A percentile compares a stretch with the other conserved stretches of the same genome.
Evolutionary conservation across 37 sponge, comb jelly and placozoan species (phyloP).

Genomic region (Aphrocallistes beatrix): DNA sequence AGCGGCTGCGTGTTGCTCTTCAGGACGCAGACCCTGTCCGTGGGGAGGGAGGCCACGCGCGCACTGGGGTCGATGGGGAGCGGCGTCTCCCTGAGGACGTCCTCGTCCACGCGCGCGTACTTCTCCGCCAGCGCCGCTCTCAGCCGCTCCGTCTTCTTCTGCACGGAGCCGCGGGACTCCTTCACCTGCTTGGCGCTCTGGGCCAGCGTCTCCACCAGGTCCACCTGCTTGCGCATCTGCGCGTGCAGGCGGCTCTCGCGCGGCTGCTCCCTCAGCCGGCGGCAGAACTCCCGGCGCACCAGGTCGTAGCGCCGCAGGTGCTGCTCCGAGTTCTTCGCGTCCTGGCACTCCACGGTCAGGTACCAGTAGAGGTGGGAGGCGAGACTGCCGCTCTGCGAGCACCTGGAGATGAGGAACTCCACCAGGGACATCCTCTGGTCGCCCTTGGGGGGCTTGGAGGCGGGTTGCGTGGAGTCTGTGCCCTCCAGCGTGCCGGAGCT

Average conservation of each 20-base stretch:
- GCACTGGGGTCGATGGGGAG: constrained; percentile 8
- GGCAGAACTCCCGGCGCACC: constrained; percentile 6
- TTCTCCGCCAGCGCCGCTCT: neutral
- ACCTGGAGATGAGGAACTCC: constrained; percentile 23
- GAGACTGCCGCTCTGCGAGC: neutral
- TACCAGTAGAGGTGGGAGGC: constrained; percentile 31
- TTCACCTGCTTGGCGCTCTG: neutral
- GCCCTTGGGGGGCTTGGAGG: neutral
- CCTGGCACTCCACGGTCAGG: constrained; percentile 82
- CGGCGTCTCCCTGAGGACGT: neutral
- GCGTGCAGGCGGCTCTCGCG: constrained; percentile 9
- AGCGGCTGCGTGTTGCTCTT: constrained; percentile 88
- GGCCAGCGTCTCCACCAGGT: constrained; percentile 23
- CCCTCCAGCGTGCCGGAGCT: neutral
- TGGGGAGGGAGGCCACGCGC: neutral
- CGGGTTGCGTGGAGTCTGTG: neutral
- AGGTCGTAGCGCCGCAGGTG: neutral
- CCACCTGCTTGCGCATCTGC: constrained; percentile 18
- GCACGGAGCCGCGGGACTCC: neutral
- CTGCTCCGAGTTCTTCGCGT: constrained; percentile 34
- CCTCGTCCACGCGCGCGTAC: neutral
- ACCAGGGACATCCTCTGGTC: constrained; percentile 19
- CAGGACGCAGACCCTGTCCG: constrained; percentile 34
- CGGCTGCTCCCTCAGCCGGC: neutral
- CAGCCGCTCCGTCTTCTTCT: neutral